These are phyloP conservation scores for Mormyrus hasselquistii DNA, from an alignment of 2,797 vertebrate genomes.

Conservation along the genomic window DNA sequence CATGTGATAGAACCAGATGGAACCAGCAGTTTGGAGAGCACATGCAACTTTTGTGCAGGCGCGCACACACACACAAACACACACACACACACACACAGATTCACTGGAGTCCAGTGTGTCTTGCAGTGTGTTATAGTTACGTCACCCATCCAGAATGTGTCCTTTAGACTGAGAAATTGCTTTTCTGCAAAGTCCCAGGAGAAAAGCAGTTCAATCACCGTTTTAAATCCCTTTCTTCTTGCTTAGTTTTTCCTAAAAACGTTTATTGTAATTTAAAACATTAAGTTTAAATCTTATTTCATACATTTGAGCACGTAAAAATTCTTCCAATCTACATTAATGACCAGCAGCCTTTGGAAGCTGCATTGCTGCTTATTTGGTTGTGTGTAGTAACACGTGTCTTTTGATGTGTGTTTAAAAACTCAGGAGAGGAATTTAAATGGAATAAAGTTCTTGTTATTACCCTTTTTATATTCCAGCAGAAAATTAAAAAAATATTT, in stretches of 20 bases:
- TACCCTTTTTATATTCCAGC: background rate
- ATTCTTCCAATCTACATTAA: background rate
- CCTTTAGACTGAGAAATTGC: slow-evolving; percentile 6
- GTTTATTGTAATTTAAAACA: background rate
- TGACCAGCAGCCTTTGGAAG: background rate
- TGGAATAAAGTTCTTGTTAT: background rate
- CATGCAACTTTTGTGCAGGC: slow-evolving; percentile 6
- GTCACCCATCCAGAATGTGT: slow-evolving; percentile 16
- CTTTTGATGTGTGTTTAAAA: background rate
- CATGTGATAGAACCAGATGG: background rate
- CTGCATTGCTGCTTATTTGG: background rate
- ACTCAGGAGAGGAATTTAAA: background rate
- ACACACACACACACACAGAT: slow-evolving; percentile 22
- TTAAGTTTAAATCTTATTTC: background rate
- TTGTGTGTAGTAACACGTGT: background rate
- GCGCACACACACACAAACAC: slow-evolving; percentile 24
- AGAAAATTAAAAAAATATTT: background rate
- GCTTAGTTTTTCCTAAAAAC: background rate
- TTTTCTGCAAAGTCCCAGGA: slow-evolving; percentile 30
- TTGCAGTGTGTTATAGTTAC: background rate
- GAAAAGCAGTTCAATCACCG: slow-evolving; percentile 49
- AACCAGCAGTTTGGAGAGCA: slow-evolving; percentile 24
- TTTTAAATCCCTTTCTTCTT: background rate
- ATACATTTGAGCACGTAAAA: background rate
- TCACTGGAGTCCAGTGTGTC: no score